These are phyloP conservation scores for Potorous gilbertii DNA, from an alignment of 2,797 vertebrate species.

Conservation along the genomic window DNA sequence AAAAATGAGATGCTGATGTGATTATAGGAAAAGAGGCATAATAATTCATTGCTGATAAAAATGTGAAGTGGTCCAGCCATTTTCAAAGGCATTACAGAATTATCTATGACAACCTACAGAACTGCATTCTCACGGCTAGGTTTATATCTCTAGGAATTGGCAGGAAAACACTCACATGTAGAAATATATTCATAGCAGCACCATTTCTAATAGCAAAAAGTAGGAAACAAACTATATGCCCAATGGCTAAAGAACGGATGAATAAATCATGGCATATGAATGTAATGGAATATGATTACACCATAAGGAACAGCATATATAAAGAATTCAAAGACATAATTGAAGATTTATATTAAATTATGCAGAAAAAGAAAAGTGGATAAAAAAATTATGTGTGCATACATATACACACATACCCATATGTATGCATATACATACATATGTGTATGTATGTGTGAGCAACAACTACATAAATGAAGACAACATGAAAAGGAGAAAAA, in stretches of 20 bases:
- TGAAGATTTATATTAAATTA: background rate
- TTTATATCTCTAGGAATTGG: background rate
- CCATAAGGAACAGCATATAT: background rate
- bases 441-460: background rate
- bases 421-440: too few species aligned
- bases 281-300: background rate
- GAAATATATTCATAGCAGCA: background rate
- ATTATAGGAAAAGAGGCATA: background rate
- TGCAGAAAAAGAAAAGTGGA: background rate
- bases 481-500: background rate
- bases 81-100: background rate
- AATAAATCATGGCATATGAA: background rate
- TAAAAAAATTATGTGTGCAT: background rate
- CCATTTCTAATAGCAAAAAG: background rate
- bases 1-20: background rate
- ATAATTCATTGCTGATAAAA: background rate
- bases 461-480: background rate
- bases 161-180: background rate
- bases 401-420: background rate
- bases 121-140: background rate
- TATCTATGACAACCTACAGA: background rate
- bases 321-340: background rate
- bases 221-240: slow-evolving; percentile 1
- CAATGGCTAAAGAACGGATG: background rate
- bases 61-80: background rate